Percentiles rank a stretch among this genome's conserved stretches.
Conservation (phyloP, 64 coral and sea anemone species). For the Dendrophyllia cribrosa region DNA sequence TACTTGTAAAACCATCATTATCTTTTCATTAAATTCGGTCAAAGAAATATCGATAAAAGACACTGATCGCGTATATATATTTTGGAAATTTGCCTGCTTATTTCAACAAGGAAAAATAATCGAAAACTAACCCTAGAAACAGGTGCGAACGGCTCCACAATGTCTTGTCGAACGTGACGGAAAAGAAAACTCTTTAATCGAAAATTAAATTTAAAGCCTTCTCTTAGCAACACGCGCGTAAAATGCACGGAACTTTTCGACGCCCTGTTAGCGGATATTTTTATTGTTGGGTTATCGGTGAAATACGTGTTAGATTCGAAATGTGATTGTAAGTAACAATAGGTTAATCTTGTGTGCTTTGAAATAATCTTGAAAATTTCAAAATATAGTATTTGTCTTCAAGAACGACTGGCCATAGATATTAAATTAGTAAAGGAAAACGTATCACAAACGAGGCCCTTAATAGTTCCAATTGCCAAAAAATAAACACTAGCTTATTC, state of each 20-base stretch:
- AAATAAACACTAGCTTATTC: background rate
- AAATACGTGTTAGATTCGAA: background rate
- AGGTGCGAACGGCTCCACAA: conserved; percentile 17
- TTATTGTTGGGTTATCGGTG: background rate
- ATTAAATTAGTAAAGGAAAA: background rate
- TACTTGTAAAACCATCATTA: background rate
- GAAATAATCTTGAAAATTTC: conserved; percentile 25
- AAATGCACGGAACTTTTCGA: background rate
- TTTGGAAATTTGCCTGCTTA: background rate
- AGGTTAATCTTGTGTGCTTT: background rate
- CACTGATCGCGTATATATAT: background rate
- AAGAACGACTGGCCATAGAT: background rate
- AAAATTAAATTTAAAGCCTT: conserved; percentile 17
- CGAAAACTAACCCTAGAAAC: background rate
- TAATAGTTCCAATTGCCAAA: background rate
- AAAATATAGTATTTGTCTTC: background rate
- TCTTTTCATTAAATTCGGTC: background rate
- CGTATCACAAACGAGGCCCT: background rate
- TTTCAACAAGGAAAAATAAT: conserved; percentile 13
- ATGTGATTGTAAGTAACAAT: background rate
- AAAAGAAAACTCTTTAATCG: background rate
- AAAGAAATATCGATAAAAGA: background rate
- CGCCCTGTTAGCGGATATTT: background rate
- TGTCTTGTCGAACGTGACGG: conserved; percentile 5
- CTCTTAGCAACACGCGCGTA: background rate